Conservation (phyloP, 2,888 invertebrate genomes). For the Dryomyza anilis region DNA sequence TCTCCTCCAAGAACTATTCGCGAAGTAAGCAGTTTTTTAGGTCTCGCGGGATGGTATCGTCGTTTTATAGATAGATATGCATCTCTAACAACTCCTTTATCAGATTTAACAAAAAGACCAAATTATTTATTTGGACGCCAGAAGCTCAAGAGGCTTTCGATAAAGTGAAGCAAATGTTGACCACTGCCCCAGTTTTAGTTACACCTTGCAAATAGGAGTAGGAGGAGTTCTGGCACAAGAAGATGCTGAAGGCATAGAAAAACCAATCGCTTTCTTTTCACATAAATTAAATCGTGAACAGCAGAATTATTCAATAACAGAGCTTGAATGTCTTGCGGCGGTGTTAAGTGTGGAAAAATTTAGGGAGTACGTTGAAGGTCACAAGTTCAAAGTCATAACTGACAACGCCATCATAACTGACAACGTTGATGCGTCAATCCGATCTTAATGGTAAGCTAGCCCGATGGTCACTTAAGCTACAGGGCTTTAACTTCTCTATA, state of each 20-base stretch:
- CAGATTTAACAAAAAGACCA: background rate
- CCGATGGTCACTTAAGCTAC: background rate
- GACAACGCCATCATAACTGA: too few species aligned
- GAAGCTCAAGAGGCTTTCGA: background rate
- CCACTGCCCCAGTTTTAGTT: background rate
- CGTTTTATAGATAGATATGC: background rate
- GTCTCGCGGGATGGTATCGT: background rate
- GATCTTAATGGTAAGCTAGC: background rate
- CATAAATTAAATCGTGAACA: background rate
- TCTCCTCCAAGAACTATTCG: background rate
- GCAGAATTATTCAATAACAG: background rate
- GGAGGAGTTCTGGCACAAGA: background rate
- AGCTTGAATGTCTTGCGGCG: background rate
- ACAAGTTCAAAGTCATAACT: too few species aligned
- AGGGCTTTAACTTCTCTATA: too few species aligned
- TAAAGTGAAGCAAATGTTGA: background rate
- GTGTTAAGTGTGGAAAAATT: background rate
- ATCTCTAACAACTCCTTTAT: background rate
- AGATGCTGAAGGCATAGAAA: background rate
- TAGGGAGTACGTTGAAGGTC: background rate
- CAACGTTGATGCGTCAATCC: background rate
- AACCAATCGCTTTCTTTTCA: background rate
- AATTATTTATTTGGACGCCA: background rate
- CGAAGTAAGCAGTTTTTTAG: background rate
- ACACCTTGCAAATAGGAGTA: background rate